phyloP scores from a whole-genome alignment of 2,888 invertebrate genomes.

The Lottia scabra region DNA sequence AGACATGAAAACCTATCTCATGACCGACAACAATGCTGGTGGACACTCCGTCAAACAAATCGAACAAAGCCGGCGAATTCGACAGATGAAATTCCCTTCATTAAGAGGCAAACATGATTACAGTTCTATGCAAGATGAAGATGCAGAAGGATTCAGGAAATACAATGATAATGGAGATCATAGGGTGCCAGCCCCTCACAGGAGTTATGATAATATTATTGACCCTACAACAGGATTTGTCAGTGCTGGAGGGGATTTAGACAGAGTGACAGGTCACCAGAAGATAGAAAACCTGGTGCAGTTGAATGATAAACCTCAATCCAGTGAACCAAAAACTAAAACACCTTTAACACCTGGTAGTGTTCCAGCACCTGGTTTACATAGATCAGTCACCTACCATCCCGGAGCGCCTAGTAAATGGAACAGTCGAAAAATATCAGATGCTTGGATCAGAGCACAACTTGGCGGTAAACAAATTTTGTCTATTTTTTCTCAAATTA shows the following conservation, averaged over 20 bases:
- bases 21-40: slow-evolving; percentile 57
- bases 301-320: slow-evolving; percentile 57
- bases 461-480: slow-evolving; percentile 54
- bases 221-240: slow-evolving; percentile 67
- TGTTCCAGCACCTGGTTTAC: slow-evolving; percentile 57
- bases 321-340: slow-evolving; percentile 45
- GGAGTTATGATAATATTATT: slow-evolving; percentile 64
- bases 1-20: slow-evolving; percentile 49
- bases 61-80: slow-evolving; percentile 53
- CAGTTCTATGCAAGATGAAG: slow-evolving; percentile 55
- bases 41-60: slow-evolving; percentile 55
- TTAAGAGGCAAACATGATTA: slow-evolving; percentile 55
- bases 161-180: slow-evolving; percentile 64
- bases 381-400: slow-evolving; percentile 53
- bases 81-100: slow-evolving; percentile 63
- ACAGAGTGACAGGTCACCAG: slow-evolving; percentile 58
- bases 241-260: slow-evolving; percentile 63
- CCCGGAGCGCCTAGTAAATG: slow-evolving; percentile 62
- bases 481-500: no score
- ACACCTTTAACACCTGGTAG: slow-evolving; percentile 44
- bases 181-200: slow-evolving; percentile 55
- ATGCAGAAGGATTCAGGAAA: slow-evolving; percentile 42
- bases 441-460: slow-evolving; percentile 57
- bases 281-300: slow-evolving; percentile 58
- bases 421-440: slow-evolving; percentile 61